Percentiles rank a stretch among this genome's conserved stretches.
These are phyloP conservation scores for Proisotoma minuta DNA, from an alignment of 2,888 invertebrate species.

Conservation along the genomic window DNA sequence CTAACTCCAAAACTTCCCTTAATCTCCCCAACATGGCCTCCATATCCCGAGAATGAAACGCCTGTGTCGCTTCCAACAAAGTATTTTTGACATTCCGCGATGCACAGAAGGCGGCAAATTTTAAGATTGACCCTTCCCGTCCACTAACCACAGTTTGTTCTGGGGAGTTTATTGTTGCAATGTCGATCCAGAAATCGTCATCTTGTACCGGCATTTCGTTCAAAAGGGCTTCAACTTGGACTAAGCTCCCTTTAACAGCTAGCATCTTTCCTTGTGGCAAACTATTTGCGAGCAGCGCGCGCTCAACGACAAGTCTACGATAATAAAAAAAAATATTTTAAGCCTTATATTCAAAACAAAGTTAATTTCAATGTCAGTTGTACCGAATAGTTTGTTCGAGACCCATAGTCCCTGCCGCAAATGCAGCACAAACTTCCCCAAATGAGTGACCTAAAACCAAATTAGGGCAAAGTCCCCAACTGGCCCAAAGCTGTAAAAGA, in stretches of 20 bases:
- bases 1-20: constrained; percentile 7
- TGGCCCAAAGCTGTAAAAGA: constrained; percentile 12
- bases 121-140: neutral
- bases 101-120: neutral
- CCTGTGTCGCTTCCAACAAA: neutral
- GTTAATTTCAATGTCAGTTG: too few species aligned
- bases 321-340: too few species aligned
- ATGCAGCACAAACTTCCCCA: constrained; percentile 19
- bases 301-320: constrained; percentile 22
- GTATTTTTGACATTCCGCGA: neutral
- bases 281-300: constrained; percentile 21
- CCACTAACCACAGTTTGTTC: constrained; percentile 1
- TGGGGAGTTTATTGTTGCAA: constrained; percentile 10
- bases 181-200: neutral
- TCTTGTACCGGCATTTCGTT: neutral
- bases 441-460: constrained; percentile 14
- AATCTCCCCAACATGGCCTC: constrained; percentile 14
- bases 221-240: too few species aligned
- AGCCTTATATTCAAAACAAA: too few species aligned
- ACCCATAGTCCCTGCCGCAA: constrained; percentile 1
- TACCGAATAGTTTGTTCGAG: constrained; percentile 1
- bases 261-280: constrained; percentile 24
- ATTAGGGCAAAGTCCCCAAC: constrained; percentile 14
- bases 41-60: constrained; percentile 10
- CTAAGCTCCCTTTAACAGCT: constrained; percentile 18